Base-by-base conservation (phyloP, 1,140 invertebrate species). In the Magallana ariakensis region DNA sequence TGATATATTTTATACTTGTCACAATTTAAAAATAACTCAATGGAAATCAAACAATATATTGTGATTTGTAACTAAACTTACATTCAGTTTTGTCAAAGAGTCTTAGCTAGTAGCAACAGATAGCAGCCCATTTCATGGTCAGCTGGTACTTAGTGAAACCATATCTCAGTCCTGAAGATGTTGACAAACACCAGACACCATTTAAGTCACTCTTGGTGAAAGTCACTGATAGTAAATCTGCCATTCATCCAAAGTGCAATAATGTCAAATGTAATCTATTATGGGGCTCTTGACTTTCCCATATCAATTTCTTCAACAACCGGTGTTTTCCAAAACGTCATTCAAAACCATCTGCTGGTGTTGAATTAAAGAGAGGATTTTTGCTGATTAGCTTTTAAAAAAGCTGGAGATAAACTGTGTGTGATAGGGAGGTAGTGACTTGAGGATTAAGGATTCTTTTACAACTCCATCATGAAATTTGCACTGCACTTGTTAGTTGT, bases 281-380 rank as follows among this genome's bases (percentile, higher is more conserved):
- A 19, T 75, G 66, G 22, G 33, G 33, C 3, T 75, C 33, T 15
- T 75, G 66, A 13, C 66, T 13, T 26, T 75, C 66, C 66, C 66
- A 75, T 75, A 75, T 75, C 66, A 75, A 75, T 75, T 75, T 75
- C 66, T 22, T 10, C 13, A 75, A 75, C 66, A 33, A 75, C 19
- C 22, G 22, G 62, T 22, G 19, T 33, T 75, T 75, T 22, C 66
- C 8, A 22, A 33, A 46, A 26, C 26, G 66, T 26, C 66, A 75
- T 75, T 13, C 19, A 75, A 33, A 75, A 26, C 66, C 66, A 75
- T 75, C 66, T 75, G 66, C 26, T 75, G 66, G 22, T 75, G 66
- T 75, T 75, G 66, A 75, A 75, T 13, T 13, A 75, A 26, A 33
- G 10, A 11, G 8, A 46, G 33, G 66, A 75, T 75, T 75, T 26